A percentile compares a stretch with the other conserved stretches of the same genome.
Evolutionary conservation across 35 echinoderm and acorn worm species (phyloP).

Genomic region (Patiria miniata): DNA sequence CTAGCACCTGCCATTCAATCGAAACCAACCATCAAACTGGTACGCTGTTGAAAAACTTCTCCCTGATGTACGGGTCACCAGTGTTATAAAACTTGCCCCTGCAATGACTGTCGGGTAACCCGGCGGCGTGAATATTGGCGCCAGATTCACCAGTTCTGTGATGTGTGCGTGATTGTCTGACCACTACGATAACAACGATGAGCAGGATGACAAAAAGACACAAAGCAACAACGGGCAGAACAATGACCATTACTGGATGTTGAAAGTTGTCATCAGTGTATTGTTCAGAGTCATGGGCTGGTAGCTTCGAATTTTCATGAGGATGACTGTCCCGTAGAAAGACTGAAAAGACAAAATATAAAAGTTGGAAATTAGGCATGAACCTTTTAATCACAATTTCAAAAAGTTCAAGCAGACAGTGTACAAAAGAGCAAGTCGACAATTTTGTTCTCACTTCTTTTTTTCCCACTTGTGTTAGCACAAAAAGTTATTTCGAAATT

Average conservation of each 20-base stretch:
- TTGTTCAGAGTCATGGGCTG: background rate
- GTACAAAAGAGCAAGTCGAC: too few relatives aligned
- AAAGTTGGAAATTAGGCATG: too few relatives aligned
- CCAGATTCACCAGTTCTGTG: slow-evolving; percentile 22
- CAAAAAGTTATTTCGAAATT: too few relatives aligned
- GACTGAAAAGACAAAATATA: slow-evolving; percentile 13
- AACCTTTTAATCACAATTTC: too few relatives aligned
- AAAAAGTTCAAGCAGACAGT: too few relatives aligned
- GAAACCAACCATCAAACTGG: background rate
- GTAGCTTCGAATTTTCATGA: background rate
- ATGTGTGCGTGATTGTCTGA: background rate
- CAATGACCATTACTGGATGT: background rate
- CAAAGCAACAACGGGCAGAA: background rate
- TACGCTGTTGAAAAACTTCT: slow-evolving; percentile 1
- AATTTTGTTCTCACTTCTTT: too few relatives aligned
- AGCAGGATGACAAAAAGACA: background rate
- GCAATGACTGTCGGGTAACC: background rate
- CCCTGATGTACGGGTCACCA: slow-evolving; percentile 13
- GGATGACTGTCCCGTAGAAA: background rate
- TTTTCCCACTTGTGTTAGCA: too few relatives aligned
- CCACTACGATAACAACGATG: background rate
- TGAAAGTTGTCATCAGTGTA: background rate
- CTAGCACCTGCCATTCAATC: too few relatives aligned
- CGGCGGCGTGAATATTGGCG: background rate
- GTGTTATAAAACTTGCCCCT: background rate